Base-by-base conservation (phyloP, 92 coral and sea anemone species). In the Epizoanthus scotinus region DNA sequence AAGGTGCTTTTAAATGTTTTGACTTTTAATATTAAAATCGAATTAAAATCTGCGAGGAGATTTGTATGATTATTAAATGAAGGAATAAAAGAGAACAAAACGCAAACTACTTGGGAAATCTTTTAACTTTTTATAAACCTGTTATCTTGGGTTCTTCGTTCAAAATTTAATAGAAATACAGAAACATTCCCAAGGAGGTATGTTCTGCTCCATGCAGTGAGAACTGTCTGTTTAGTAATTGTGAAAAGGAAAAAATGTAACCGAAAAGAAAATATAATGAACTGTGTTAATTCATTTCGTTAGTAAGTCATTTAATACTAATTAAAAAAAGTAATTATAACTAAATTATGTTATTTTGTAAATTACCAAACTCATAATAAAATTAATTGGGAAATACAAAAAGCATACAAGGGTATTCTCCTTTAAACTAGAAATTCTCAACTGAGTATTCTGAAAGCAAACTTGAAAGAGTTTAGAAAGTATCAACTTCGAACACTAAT, bases 1-100 rank as follows among this genome's bases (percentile, higher is more conserved):
- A 68, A 15, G 73, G n/a, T 40, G 53, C 2, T 53, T 68, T 67
- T 67, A 13, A 67, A 17, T n/a, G 14, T 50, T 34, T 44, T 68
- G 73, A 47, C 47, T 68, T 68, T 38, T 64, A 5, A 68, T 34
- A 68, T 68, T 68, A 68, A 68, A 68, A 38, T 9, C 52, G 13
- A 38, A 68, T 68, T 68, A 68, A 42, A 68, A 68, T 13, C 56
- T 47, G 15, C 14, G 52, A 47, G 52, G 52, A 9, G 55, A 44
- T 68, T 68, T 68, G 24, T 8, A n/a, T 68, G 73, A 38, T 68
- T 68, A 22, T 36, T 68, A 68, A 38, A 68, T 18, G 36, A 42
- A 42, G 36, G 0, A 20, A 44, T 10, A 68, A 6, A 64, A 64
- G 19, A 29, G 40, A 5, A 29, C 19, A 64, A 67, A 68, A 42